A percentile compares a stretch with the other conserved stretches of the same genome.
Conservation (phyloP, 2,113 vertebrate species). For the Phalacrocorax carbo region DNA sequence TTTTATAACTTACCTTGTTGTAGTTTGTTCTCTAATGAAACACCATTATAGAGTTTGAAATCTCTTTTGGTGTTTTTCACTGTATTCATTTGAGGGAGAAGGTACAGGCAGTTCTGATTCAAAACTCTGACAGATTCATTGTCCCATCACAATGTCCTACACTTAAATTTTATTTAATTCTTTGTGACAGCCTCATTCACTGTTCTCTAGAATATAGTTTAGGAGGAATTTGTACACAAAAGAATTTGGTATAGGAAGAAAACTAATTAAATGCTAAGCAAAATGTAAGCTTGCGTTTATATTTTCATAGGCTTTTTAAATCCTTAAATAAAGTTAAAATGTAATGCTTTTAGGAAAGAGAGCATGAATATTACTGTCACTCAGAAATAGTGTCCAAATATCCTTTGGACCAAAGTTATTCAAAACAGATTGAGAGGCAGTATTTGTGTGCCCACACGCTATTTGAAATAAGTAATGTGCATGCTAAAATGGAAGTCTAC, state of each 20-base stretch:
- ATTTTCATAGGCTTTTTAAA: background rate
- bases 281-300: background rate
- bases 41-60: background rate
- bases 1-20: background rate
- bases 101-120: background rate
- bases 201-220: background rate
- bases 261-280: background rate
- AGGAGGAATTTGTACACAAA: background rate
- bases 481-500: background rate
- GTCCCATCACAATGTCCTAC: background rate
- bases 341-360: background rate
- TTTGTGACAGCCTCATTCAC: background rate
- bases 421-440: background rate
- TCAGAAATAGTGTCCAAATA: background rate
- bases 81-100: background rate
- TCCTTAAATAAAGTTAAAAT: background rate
- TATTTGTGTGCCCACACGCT: slow-evolving; percentile 12
- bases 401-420: background rate
- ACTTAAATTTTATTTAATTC: background rate
- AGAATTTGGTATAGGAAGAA: background rate
- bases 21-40: background rate
- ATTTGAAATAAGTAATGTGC: background rate
- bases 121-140: background rate
- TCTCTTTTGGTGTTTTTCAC: background rate
- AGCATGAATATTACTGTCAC: background rate